phyloP scores from a whole-genome alignment of 2,888 invertebrate species.

The Clostera curtula region DNA sequence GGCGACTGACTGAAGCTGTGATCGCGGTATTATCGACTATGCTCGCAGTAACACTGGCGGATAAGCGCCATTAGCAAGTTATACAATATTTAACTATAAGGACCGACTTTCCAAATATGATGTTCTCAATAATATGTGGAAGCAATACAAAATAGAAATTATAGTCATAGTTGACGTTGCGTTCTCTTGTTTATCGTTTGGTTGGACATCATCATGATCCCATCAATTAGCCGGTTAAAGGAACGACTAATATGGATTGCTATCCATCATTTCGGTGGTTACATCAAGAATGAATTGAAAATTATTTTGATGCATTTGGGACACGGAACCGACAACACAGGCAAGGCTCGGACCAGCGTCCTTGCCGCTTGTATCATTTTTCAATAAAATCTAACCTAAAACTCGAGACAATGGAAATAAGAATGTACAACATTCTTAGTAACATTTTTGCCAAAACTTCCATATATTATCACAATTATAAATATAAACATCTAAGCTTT shows the following conservation, averaged over 20 bases:
- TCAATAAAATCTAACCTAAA: conserved; percentile 49
- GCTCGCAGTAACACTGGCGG: conserved; percentile 13
- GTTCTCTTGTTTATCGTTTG: no score
- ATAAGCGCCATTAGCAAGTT: conserved; percentile 23
- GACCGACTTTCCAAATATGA: conserved; percentile 47
- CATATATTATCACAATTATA: conserved; percentile 72
- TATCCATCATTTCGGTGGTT: no score
- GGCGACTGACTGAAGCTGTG: conserved; percentile 10
- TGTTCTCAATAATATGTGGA: conserved; percentile 67
- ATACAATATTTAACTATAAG: conserved; percentile 15
- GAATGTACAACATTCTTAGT: conserved; percentile 51
- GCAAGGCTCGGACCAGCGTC: no score
- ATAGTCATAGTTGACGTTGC: conserved; percentile 7
- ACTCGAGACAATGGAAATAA: conserved; percentile 42
- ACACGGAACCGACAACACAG: conserved; percentile 20
- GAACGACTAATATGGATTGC: no score
- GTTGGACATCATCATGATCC: no score
- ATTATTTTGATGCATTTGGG: conserved; percentile 48
- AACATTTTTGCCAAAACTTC: conserved; percentile 65
- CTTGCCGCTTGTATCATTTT: conserved; percentile 21
- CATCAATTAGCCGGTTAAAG: no score
- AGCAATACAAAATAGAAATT: conserved; percentile 46
- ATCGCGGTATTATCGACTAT: conserved; percentile 10
- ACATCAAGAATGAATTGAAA: conserved; percentile 37
- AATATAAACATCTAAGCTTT: conserved; percentile 67